phyloP scores from a whole-genome alignment of 37 sponge, comb jelly and placozoan species.

The Theonella swinhoei region DNA sequence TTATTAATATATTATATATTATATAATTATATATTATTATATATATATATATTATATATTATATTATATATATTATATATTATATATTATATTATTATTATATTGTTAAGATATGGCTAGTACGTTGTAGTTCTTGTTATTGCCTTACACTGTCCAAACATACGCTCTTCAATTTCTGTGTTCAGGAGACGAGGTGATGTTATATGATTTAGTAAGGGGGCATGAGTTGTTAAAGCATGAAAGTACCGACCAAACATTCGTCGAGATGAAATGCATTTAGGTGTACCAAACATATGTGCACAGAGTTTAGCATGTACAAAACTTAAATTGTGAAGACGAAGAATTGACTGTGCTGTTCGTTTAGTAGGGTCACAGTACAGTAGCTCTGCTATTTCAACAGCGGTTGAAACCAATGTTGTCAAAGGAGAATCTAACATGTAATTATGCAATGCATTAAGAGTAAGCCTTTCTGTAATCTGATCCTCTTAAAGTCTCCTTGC shows the following conservation, averaged over 20 bases:
- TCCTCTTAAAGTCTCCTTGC: constrained; percentile 9
- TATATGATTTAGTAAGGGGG: constrained; percentile 3
- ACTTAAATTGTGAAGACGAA: constrained; percentile 12
- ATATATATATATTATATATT: no score
- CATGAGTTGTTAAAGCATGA: constrained; percentile 5
- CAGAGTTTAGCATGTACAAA: constrained; percentile 19
- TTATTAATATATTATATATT: no score
- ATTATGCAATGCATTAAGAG: not conserved
- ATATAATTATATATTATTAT: no score
- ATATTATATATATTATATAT: no score
- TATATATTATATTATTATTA: no score
- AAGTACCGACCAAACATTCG: constrained; percentile 28
- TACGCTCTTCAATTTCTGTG: constrained; percentile 26
- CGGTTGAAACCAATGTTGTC: constrained; percentile 3
- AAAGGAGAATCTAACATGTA: not conserved
- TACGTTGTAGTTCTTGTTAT: constrained; percentile 16
- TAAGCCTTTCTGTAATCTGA: constrained; percentile 28
- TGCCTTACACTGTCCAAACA: constrained; percentile 20
- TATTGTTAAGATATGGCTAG: constrained; percentile 18
- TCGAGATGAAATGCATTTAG: not conserved
- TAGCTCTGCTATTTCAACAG: constrained; percentile 3
- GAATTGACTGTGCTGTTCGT: not conserved
- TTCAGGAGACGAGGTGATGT: constrained; percentile 6
- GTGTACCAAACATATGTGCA: not conserved
- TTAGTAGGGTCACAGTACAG: constrained; percentile 11